phyloP scores from a whole-genome alignment of 1,140 invertebrate species.

The Mycetomoellerius zeteki region DNA sequence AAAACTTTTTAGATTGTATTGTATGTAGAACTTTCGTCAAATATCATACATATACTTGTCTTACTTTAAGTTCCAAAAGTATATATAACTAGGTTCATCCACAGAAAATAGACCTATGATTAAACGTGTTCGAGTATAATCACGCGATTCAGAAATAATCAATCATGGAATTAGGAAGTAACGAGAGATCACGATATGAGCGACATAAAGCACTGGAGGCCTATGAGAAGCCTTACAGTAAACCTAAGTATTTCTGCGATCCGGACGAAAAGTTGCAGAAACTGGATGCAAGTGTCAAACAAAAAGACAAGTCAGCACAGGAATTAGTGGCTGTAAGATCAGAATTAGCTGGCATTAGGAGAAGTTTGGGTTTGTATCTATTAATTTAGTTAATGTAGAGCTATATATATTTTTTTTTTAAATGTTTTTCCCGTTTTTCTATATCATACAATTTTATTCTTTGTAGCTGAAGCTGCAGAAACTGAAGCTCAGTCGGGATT shows the following conservation, averaged over 20 bases:
- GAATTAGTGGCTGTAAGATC: slow-evolving; percentile 85
- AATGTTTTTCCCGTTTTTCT: background rate
- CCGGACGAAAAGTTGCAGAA: background rate
- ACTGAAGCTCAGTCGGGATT: slow-evolving; percentile 11
- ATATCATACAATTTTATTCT: background rate
- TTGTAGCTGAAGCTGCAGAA: background rate
- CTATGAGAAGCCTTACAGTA: background rate
- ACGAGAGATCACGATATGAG: background rate
- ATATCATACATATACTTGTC: too few species aligned
- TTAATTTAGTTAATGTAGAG: background rate
- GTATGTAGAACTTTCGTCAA: too few species aligned
- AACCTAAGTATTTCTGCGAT: background rate
- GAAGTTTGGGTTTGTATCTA: slow-evolving; percentile 77
- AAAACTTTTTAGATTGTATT: too few species aligned
- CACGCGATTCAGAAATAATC: background rate
- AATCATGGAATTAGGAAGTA: background rate
- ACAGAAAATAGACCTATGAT: too few species aligned
- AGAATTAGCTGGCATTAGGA: slow-evolving; percentile 79
- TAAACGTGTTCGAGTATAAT: background rate
- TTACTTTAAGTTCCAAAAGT: too few species aligned
- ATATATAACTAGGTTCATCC: too few species aligned
- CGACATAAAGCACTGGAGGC: background rate
- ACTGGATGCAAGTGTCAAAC: background rate
- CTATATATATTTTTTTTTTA: background rate
- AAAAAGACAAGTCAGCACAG: slow-evolving; percentile 83